Conservation (phyloP, 1,140 invertebrate genomes). For the Camponotus vicinus region DNA sequence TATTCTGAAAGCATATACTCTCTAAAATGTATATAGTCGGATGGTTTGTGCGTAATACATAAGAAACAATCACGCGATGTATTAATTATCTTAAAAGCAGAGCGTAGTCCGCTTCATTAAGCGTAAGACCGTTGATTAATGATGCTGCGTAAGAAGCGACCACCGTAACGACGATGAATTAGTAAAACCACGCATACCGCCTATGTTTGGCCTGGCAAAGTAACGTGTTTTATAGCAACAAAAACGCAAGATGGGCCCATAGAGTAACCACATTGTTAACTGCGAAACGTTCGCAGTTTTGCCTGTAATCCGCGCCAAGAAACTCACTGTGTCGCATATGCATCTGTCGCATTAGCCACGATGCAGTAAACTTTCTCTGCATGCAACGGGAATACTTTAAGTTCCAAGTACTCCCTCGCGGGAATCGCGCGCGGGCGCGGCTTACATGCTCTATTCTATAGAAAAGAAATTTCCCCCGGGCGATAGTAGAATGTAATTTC, state of each 20-base stretch:
- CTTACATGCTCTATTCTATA: conserved; percentile 28
- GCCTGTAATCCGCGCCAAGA: conserved; percentile 33
- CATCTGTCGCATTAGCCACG: conserved; percentile 43
- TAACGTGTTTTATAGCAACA: conserved; percentile 50
- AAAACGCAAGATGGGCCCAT: conserved; percentile 26
- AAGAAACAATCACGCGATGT: conserved; percentile 53
- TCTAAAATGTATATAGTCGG: background rate
- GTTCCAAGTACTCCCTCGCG: conserved; percentile 40
- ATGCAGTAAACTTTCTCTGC: conserved; percentile 50
- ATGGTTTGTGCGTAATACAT: conserved; percentile 11
- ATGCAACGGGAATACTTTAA: conserved; percentile 46
- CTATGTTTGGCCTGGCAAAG: conserved; percentile 11
- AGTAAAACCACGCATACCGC: conserved; percentile 49
- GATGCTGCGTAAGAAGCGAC: conserved; percentile 33
- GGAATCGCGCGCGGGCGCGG: background rate
- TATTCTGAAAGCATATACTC: background rate
- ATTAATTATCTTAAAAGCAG: conserved; percentile 62
- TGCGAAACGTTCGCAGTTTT: conserved; percentile 54
- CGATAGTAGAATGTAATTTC: conserved; percentile 39
- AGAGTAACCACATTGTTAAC: conserved; percentile 55
- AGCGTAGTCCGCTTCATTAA: conserved; percentile 53
- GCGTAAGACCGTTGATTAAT: conserved; percentile 61
- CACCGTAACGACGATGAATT: conserved; percentile 56
- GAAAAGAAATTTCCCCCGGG: conserved; percentile 52
- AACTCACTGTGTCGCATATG: conserved; percentile 37